A percentile compares a stretch with the other conserved stretches of the same genome.
Evolutionary conservation across 2,113 vertebrate species (phyloP).

Genomic region (Machaerirhynchus nigripectus): DNA sequence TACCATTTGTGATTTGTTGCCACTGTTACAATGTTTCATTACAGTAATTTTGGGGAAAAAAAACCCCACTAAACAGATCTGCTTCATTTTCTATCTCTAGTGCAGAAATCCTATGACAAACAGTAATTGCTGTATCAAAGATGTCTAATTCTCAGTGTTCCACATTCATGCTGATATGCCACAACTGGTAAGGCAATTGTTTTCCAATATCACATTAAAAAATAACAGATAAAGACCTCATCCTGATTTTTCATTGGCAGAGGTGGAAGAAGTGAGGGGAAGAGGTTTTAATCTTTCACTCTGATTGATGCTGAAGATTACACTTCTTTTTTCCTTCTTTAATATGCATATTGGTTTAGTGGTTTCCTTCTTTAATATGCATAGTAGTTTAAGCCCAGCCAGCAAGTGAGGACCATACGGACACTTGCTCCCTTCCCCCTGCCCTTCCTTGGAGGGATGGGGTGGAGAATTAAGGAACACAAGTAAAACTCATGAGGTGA

Average conservation of each 20-base stretch:
- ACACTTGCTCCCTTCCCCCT: neutral
- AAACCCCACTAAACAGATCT: neutral
- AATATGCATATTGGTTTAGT: neutral
- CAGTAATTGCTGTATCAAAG: neutral
- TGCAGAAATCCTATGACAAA: slow-evolving; percentile 4
- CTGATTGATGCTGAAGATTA: neutral
- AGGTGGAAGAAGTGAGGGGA: neutral
- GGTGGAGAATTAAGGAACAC: neutral
- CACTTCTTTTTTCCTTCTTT: neutral
- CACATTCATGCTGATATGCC: neutral
- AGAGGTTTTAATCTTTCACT: neutral
- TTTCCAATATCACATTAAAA: neutral
- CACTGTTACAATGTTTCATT: slow-evolving; percentile 11
- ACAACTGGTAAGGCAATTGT: neutral
- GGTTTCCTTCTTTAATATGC: neutral
- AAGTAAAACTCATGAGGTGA: neutral
- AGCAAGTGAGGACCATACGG: neutral
- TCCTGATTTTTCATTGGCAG: neutral
- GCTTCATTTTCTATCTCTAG: neutral
- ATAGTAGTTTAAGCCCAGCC: neutral
- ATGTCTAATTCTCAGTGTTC: neutral
- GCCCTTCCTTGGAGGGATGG: neutral
- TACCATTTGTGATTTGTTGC: slow-evolving; percentile 36
- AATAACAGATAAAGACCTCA: neutral
- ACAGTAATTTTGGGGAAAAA: neutral